Conservation (phyloP, 2,113 vertebrate species). For the Gorsachius goisagi region DNA sequence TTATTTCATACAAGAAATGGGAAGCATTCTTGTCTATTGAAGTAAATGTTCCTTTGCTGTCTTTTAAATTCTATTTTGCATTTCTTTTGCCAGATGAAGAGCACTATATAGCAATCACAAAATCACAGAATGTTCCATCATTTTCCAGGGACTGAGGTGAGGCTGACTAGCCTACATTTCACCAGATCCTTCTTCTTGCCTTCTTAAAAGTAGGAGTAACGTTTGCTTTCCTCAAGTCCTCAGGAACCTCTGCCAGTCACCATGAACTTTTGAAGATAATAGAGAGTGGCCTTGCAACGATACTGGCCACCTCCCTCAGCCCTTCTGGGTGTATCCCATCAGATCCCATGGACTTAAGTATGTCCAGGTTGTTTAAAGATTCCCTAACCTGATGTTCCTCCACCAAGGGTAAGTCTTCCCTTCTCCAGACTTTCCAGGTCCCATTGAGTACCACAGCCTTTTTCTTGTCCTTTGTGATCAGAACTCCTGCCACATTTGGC, state of each 20-base stretch:
- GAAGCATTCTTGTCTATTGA: not conserved
- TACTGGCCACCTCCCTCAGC: not conserved
- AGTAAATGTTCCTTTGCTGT: not conserved
- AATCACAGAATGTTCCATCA: not conserved
- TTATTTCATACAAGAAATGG: not conserved
- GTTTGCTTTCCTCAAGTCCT: not conserved
- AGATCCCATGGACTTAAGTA: not conserved
- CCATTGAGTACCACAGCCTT: not conserved
- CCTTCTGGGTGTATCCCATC: not conserved
- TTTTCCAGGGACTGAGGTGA: not conserved
- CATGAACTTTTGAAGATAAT: not conserved
- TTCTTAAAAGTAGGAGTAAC: not conserved
- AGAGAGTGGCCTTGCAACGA: not conserved
- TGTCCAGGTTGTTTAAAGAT: not conserved
- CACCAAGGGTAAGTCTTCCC: not conserved
- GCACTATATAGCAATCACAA: not conserved
- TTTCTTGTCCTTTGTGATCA: not conserved
- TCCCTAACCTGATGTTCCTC: not conserved
- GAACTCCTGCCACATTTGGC: not conserved
- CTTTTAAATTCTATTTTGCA: not conserved
- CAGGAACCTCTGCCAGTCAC: not conserved
- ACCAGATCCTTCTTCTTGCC: not conserved
- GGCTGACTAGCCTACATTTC: not conserved
- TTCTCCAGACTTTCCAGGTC: not conserved
- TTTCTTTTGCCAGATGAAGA: not conserved